A percentile compares a stretch with the other conserved stretches of the same genome.
Conservation (phyloP, 2,797 vertebrate genomes). For the Sphenopsis melanotis region DNA sequence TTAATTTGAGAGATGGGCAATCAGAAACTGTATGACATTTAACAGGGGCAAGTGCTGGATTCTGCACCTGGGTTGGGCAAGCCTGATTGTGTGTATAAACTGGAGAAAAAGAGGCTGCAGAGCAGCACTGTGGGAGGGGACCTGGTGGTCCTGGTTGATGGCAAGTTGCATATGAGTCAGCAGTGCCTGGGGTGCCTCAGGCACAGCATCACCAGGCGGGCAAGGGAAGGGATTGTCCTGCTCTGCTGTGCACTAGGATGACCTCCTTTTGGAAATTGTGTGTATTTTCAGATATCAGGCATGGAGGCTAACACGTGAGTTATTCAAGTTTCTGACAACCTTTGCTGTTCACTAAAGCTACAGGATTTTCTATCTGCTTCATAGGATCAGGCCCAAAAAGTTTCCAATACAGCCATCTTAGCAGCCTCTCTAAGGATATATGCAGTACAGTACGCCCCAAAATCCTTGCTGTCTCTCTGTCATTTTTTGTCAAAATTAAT, state of each 20-base stretch:
- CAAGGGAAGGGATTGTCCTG: accelerated
- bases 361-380: neutral
- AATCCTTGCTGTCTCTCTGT: neutral
- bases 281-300: neutral
- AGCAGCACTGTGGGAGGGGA: neutral
- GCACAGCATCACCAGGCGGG: accelerated
- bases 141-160: neutral
- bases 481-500: neutral
- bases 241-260: neutral
- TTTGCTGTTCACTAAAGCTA: neutral
- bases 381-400: neutral
- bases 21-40: neutral
- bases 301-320: neutral
- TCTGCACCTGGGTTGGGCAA: neutral
- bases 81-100: neutral
- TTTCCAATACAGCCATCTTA: neutral
- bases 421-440: neutral
- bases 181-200: neutral
- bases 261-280: neutral
- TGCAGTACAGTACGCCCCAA: neutral
- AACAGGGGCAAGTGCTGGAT: neutral
- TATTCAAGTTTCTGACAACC: neutral
- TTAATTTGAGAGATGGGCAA: neutral
- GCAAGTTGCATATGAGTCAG: neutral
- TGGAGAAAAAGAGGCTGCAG: neutral